Base-by-base conservation (phyloP, 2,888 invertebrate genomes). In the Choreutis nemorana region DNA sequence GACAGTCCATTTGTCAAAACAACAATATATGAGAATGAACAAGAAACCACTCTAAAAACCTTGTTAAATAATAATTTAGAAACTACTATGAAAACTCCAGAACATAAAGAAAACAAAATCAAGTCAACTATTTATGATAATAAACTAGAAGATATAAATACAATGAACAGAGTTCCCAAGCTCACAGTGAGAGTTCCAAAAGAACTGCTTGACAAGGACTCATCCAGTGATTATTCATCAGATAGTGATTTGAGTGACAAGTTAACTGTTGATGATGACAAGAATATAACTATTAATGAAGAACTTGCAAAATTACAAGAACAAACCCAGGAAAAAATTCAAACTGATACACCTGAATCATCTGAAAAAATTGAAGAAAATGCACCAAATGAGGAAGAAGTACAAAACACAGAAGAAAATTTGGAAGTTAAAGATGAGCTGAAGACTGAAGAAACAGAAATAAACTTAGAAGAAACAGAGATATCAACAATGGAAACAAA, bases 161-260 rank as follows among this genome's bases (percentile, higher is more conserved):
- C 72, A 44, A 52, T 78, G 32, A 79, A 79, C 54, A 83, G 82
- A 62, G 85, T 86, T 39, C 87, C 86, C 43, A 88, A 88, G 61
- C 67, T 88, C 30, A 88, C 87, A 40, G 72, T 88, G 13, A 83
- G 87, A 57, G 81, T 85, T 41, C 84, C 85, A 25, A 84, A 83
- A 55, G 83, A 83, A 47, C 81, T 83, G 35, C 52, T 75, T 35
- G 80, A 79, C 41, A 79, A 75, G 51, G 71, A 75, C 49, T 77
- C 79, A 30, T 79, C 80, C 14, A 78, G 71, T 59, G 80, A 80
- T 44, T 72, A 75, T 43, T 78, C 80, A 36, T 78, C 75, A 35
- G 83, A 82, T 38, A 84, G 83, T 64, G 84, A 84, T 54, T 72
- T 72, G 30, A 83, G 83, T 63, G 83, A 84, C 37, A 84, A 84